Evolutionary conservation across 2,113 vertebrate species (phyloP), one percentile per base, ranked within the genome.

Genomic region (Pithys albifrons): DNA sequence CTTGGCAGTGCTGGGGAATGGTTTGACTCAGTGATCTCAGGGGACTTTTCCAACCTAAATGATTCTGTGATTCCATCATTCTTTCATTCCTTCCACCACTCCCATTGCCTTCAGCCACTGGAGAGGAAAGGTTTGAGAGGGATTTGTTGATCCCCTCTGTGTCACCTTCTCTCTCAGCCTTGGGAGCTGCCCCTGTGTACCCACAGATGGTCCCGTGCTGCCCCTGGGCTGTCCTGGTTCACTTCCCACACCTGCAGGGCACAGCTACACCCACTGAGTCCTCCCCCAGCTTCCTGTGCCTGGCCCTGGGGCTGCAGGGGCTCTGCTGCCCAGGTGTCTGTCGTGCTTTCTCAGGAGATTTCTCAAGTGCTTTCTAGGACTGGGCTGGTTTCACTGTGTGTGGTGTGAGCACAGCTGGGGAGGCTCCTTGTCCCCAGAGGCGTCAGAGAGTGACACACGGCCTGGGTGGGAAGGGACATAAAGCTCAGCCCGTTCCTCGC

Each of bases 261-360:
- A 3, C 45, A 3, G 33, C 31, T 14, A 8, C 73, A 6, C 39
- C 59, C 3, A 3, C 27, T 3, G 0, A 1, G 10, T 45, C 58
- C 91, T 76, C 91, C 94, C 84, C 37, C 43, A 0, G 49, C 83
- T 72, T 77, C 92, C 92, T 67, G 4, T 23, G 31, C 64, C 25
- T 20, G 35, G 9, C 48, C 41, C 82, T 20, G 16, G 3, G 4
- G 39, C 72, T 19, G n/a, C 51, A 5, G 48, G 24, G 43, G 78
- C 52, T 29, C 74, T 5, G 10, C 88, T 22, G 4, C 24, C 61
- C 89, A 79, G 59, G 28, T 78, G 87, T 20, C 85, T 51, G 13
- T 39, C 35, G 14, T 29, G 89, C 72, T 89, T 35, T 48, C 81
- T 61, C 29, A 10, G 80, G 6, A 49, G 31, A 22, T 17, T 43